These are phyloP conservation scores for Porphyrio hochstetteri DNA, from an alignment of 2,113 vertebrate genomes.

Conservation along the genomic window DNA sequence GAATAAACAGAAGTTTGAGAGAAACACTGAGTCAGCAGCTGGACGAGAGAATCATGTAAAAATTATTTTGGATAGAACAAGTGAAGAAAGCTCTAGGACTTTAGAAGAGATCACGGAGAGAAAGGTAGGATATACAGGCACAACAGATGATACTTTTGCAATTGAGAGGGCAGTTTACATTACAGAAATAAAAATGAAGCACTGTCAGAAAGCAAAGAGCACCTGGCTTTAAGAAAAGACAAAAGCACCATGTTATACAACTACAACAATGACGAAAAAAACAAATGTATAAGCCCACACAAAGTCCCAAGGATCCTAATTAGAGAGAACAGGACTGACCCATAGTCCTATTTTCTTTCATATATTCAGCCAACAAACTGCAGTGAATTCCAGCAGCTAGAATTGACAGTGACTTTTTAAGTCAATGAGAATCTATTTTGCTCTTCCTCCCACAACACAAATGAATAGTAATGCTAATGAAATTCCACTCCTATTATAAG, in stretches of 20 bases:
- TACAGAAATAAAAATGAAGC: background rate
- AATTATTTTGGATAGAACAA: background rate
- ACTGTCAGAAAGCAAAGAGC: background rate
- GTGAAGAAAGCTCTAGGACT: background rate
- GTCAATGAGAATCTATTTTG: constrained; percentile 66
- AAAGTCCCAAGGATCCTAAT: background rate
- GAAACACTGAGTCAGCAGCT: background rate
- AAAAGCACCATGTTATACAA: background rate
- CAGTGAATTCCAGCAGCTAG: constrained; percentile 36
- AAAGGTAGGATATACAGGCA: background rate
- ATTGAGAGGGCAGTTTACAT: background rate
- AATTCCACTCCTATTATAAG: constrained; percentile 55
- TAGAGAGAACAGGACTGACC: constrained; percentile 21
- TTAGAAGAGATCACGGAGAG: background rate
- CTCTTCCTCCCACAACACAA: constrained; percentile 56
- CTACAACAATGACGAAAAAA: background rate
- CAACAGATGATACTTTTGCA: background rate
- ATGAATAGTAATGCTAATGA: constrained; percentile 51
- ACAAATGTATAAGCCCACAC: background rate
- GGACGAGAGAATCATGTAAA: background rate
- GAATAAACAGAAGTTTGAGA: background rate
- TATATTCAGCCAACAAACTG: constrained; percentile 18
- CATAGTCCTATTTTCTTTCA: background rate
- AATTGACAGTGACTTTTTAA: constrained; percentile 66
- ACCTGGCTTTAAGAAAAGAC: background rate